phyloP scores from a whole-genome alignment of 1,140 invertebrate genomes.

The Microvelia longipes region DNA sequence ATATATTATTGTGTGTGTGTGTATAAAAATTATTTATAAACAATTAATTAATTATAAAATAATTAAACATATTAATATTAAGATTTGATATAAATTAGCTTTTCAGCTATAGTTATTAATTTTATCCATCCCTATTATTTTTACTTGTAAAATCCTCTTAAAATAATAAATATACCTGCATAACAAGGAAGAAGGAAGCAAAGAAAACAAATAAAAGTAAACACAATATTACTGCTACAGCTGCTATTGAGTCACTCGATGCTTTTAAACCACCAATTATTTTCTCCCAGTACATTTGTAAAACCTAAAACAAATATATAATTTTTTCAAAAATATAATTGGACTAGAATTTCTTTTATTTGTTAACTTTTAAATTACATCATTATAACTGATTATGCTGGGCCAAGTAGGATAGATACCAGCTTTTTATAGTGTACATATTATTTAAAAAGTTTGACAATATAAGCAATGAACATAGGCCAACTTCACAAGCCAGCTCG shows the following conservation, averaged over 20 bases:
- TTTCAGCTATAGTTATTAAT: too few species aligned
- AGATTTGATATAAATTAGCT: too few species aligned
- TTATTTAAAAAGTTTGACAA: too few species aligned
- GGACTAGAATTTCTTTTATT: neutral
- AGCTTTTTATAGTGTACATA: neutral
- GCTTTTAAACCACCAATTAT: slow-evolving; percentile 29
- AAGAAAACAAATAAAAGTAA: slow-evolving; percentile 35
- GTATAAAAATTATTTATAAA: too few species aligned
- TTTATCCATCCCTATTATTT: too few species aligned
- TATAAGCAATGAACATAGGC: too few species aligned
- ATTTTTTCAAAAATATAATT: neutral
- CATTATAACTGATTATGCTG: neutral
- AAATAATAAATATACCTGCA: too few species aligned
- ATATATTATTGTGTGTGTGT: too few species aligned
- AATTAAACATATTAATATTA: too few species aligned
- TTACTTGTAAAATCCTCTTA: too few species aligned
- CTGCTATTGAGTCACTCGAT: slow-evolving; percentile 41
- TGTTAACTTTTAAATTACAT: neutral
- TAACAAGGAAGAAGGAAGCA: slow-evolving; percentile 39
- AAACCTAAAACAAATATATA: slow-evolving; percentile 40
- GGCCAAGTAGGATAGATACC: neutral
- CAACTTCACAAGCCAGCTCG: too few species aligned
- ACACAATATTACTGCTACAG: slow-evolving; percentile 40
- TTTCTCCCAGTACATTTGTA: slow-evolving; percentile 30
- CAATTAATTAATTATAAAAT: too few species aligned